Evolutionary conservation across 2,113 vertebrate species (phyloP).

Genomic region (Onychostoma macrolepis): DNA sequence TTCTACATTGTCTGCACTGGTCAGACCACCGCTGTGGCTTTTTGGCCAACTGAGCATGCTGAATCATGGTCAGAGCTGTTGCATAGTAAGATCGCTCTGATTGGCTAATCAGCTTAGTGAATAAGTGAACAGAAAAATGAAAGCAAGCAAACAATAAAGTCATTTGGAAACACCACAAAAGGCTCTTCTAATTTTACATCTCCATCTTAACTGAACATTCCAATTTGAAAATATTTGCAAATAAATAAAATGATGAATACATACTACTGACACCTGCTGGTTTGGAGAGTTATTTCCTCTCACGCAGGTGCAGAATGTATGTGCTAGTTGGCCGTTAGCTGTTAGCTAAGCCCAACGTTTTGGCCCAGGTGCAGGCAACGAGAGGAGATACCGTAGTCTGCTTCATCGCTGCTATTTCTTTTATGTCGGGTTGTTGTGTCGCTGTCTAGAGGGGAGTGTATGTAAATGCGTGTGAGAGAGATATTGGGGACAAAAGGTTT

Average conservation of each 20-base stretch:
- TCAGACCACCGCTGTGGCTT: not conserved
- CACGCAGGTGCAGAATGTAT: not conserved
- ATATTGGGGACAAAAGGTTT: not conserved
- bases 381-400: not conserved
- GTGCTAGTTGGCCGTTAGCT: not conserved
- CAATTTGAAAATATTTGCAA: not conserved
- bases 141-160: not conserved
- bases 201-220: not conserved
- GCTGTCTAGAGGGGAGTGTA: constrained; percentile 39
- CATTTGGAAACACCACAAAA: not conserved
- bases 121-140: not conserved
- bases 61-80: not conserved
- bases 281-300: not conserved
- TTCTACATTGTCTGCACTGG: not conserved
- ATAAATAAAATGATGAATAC: not conserved
- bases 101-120: not conserved
- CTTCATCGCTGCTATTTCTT: not conserved
- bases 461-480: not conserved
- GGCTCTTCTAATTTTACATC: not conserved
- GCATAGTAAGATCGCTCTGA: not conserved
- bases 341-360: not conserved
- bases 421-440: not conserved
- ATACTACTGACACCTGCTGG: not conserved
- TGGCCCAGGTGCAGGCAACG: not conserved
- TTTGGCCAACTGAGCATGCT: not conserved